phyloP scores from a whole-genome alignment of 2,113 vertebrate genomes.

The Orycteropus afer region DNA sequence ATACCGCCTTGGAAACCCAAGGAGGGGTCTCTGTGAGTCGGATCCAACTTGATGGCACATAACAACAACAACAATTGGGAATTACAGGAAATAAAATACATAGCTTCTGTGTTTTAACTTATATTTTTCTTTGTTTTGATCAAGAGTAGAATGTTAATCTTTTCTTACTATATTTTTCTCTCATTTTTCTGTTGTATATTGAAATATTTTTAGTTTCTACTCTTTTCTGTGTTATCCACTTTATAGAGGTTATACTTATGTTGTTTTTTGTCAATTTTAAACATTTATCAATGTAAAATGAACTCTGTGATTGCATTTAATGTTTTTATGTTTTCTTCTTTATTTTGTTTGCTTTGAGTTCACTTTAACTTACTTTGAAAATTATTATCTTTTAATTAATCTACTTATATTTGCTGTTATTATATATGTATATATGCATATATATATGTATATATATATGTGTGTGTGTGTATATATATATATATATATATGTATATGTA shows the following conservation, averaged over 20 bases:
- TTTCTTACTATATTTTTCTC: background rate
- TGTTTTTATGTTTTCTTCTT: background rate
- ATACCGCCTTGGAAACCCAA: no score
- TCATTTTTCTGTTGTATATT: background rate
- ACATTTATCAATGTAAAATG: background rate
- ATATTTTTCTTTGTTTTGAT: background rate
- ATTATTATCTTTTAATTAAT: background rate
- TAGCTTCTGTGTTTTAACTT: background rate
- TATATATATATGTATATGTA: no score
- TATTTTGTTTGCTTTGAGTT: conserved; percentile 12
- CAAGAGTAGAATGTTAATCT: background rate
- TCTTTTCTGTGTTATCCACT: background rate
- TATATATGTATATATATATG: no score
- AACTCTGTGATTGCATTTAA: background rate
- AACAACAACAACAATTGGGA: no score
- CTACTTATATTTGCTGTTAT: background rate
- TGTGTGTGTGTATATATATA: no score
- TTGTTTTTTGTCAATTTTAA: background rate
- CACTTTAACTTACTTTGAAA: background rate
- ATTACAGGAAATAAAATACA: no score
- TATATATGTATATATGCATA: no score
- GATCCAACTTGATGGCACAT: no score
- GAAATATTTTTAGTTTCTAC: conserved; percentile 5
- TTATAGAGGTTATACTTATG: background rate
- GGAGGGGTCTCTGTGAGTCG: no score